A percentile compares a stretch with the other conserved stretches of the same genome.
Conservation (phyloP, 2,797 vertebrate species). For the Lepilemur ruficaudatus region DNA sequence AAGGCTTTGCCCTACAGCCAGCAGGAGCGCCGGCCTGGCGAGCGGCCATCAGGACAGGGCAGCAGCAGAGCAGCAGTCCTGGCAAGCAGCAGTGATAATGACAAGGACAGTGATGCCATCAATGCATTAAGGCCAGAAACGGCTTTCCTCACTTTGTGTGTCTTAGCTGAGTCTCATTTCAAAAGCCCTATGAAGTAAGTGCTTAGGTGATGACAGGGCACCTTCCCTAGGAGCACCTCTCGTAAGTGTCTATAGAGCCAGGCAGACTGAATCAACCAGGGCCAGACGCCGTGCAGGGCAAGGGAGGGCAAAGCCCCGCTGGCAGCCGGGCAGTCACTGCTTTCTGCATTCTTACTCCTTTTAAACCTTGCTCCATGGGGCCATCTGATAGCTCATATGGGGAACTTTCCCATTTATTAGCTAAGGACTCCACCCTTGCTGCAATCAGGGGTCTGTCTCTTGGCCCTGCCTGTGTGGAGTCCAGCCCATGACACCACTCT, state of each 20-base stretch:
- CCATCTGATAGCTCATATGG: neutral
- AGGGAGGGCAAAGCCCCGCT: neutral
- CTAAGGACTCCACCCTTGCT: neutral
- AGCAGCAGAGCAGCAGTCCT: fast-evolving
- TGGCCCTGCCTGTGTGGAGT: neutral
- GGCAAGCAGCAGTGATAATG: fast-evolving
- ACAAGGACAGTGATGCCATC: fast-evolving
- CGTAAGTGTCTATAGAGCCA: neutral
- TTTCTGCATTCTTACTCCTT: neutral
- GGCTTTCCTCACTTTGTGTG: fast-evolving
- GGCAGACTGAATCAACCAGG: neutral
- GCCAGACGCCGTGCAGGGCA: neutral
- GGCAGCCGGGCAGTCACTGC: neutral
- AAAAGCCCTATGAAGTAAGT: neutral
- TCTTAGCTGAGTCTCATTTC: neutral
- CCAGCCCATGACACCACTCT: too few species aligned
- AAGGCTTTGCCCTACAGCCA: neutral
- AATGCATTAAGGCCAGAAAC: neutral
- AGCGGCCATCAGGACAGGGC: neutral
- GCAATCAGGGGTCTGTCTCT: too few species aligned
- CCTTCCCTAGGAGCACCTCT: neutral
- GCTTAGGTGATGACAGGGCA: neutral
- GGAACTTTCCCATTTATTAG: neutral
- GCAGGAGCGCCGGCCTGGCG: neutral
- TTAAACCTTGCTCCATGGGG: fast-evolving